Percentiles rank a stretch among this genome's conserved stretches.
These are phyloP conservation scores for Diploscapter pachys DNA, from an alignment of 1,140 invertebrate species.

Conservation along the genomic window DNA sequence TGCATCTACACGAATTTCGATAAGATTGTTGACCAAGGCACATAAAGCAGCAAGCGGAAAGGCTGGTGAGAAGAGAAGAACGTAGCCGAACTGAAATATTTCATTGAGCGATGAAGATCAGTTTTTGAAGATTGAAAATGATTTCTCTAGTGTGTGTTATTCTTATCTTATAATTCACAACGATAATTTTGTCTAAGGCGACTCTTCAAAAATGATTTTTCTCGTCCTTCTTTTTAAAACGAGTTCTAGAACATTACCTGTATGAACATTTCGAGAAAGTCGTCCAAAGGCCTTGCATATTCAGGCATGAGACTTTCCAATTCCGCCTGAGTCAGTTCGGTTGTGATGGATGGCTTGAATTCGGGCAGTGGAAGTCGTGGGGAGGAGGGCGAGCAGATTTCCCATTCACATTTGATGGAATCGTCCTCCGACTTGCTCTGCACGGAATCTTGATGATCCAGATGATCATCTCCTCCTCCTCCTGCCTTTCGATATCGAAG, in stretches of 20 bases:
- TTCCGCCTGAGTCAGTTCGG: constrained; percentile 45
- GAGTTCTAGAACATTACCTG: too few species aligned
- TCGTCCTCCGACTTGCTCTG: too few species aligned
- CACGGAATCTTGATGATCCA: too few species aligned
- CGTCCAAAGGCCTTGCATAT: constrained; percentile 86
- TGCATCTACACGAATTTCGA: constrained; percentile 86
- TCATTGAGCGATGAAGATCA: too few species aligned
- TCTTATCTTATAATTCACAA: too few species aligned
- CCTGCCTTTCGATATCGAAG: too few species aligned
- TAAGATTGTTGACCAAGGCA: constrained; percentile 85
- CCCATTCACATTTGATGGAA: background rate
- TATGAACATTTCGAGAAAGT: constrained; percentile 94
- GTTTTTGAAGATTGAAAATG: too few species aligned
- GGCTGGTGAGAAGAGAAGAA: constrained; percentile 89
- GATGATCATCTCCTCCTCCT: too few species aligned
- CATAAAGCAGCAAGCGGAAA: constrained; percentile 89
- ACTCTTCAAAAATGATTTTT: too few species aligned
- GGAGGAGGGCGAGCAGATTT: constrained; percentile 28
- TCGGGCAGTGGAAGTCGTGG: constrained; percentile 45
- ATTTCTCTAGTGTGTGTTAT: too few species aligned
- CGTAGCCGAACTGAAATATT: constrained; percentile 74
- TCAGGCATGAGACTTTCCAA: constrained; percentile 45
- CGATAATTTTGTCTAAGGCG: too few species aligned
- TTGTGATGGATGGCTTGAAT: constrained; percentile 31
- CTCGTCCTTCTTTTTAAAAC: too few species aligned